Evolutionary conservation across 2,888 invertebrate genomes (phyloP).

Genomic region (Phaonia tiefii): DNA sequence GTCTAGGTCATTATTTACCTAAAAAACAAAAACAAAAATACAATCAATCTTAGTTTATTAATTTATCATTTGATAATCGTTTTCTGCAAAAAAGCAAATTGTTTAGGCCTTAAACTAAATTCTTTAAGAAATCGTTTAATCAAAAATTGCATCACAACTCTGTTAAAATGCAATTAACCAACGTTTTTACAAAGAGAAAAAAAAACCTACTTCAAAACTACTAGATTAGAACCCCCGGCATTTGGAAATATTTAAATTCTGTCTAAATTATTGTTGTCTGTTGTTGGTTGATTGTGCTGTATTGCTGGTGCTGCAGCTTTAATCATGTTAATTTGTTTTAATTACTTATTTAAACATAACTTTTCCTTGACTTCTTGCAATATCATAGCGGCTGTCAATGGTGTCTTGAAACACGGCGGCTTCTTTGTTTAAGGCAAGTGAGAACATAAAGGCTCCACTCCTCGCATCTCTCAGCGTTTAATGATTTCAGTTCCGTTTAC

Average conservation of each 20-base stretch:
- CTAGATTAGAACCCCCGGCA: not conserved
- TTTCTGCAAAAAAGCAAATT: too few species aligned
- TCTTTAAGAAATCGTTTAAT: not conserved
- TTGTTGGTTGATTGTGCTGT: constrained; percentile 7
- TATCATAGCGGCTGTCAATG: constrained; percentile 1
- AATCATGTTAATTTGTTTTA: constrained; percentile 64
- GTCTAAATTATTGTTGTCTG: too few species aligned
- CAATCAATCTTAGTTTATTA: too few species aligned
- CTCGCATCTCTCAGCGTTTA: not conserved
- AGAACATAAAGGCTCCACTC: constrained; percentile 37
- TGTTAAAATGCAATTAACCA: constrained; percentile 21
- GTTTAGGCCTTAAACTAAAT: constrained; percentile 47
- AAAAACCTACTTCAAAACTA: not conserved
- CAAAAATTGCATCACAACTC: constrained; percentile 42
- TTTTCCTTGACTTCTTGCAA: constrained; percentile 52
- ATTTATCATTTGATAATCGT: too few species aligned
- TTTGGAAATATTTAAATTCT: not conserved
- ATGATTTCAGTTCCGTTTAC: not conserved
- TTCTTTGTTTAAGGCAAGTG: not conserved
- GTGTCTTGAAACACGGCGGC: constrained; percentile 16
- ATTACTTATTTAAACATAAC: constrained; percentile 59
- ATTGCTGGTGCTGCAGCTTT: constrained; percentile 12
- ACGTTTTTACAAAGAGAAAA: constrained; percentile 35
- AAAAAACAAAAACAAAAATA: too few species aligned
- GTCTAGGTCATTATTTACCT: not conserved